phyloP scores from a whole-genome alignment of 2,113 vertebrate genomes.

The Labrus mixtus region DNA sequence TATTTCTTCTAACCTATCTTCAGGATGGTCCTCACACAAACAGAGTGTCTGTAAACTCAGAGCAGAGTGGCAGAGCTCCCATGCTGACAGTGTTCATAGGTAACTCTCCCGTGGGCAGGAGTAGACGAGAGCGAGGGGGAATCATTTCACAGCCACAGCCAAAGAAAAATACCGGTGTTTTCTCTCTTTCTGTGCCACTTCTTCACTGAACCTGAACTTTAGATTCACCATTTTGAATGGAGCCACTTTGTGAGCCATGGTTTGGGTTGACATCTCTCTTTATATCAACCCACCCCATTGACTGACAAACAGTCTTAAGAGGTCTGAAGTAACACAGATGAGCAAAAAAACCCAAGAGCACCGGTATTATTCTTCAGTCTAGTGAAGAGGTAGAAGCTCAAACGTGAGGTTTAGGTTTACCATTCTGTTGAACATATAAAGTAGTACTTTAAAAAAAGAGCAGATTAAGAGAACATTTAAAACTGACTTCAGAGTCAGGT shows the following conservation, averaged over 20 bases:
- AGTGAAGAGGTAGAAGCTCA: constrained; percentile 43
- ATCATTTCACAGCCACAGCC: constrained; percentile 53
- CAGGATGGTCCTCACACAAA: constrained; percentile 64
- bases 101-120: constrained; percentile 62
- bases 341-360: constrained; percentile 62
- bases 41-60: constrained; percentile 74
- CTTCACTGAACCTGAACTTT: constrained; percentile 28
- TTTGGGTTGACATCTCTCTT: constrained; percentile 40
- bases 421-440: constrained; percentile 50
- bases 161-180: constrained; percentile 72
- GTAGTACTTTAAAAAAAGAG: constrained; percentile 35
- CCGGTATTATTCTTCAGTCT: constrained; percentile 65
- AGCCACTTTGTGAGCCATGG: constrained; percentile 28
- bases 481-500: constrained; percentile 47
- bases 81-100: constrained; percentile 74
- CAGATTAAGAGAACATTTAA: constrained; percentile 50
- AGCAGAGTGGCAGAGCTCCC: constrained; percentile 70
- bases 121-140: constrained; percentile 48
- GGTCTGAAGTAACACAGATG: constrained; percentile 35
- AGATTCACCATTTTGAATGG: constrained; percentile 17
- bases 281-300: constrained; percentile 3
- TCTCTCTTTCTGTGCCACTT: constrained; percentile 53
- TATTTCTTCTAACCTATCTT: constrained; percentile 67
- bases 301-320: constrained; percentile 23
- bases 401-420: constrained; percentile 49